Conservation (phyloP, 2,888 invertebrate genomes). For the Ypsolopha sequella region DNA sequence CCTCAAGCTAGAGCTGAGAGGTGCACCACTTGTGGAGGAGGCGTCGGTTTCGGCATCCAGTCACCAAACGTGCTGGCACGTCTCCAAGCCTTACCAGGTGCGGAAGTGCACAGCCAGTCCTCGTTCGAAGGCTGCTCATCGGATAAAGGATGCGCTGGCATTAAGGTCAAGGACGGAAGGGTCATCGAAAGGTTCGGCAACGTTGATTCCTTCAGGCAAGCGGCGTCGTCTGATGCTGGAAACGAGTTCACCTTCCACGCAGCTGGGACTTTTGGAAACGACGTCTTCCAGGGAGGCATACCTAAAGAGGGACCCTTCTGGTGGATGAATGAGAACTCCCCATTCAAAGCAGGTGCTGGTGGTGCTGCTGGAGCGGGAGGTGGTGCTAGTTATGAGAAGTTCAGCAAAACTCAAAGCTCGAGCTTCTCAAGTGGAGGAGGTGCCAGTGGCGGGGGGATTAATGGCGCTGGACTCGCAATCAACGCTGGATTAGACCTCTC, state of each 20-base stretch:
- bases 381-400: slow-evolving; percentile 39
- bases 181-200: slow-evolving; percentile 53
- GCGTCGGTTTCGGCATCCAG: slow-evolving; percentile 18
- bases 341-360: slow-evolving; percentile 56
- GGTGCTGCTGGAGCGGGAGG: slow-evolving; percentile 9
- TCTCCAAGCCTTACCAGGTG: slow-evolving; percentile 35
- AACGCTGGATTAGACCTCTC: slow-evolving; percentile 23
- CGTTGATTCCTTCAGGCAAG: slow-evolving; percentile 42
- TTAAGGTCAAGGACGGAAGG: slow-evolving; percentile 57
- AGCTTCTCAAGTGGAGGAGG: slow-evolving; percentile 27
- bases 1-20: slow-evolving; percentile 40
- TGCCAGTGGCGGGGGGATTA: slow-evolving; percentile 14
- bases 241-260: slow-evolving; percentile 53
- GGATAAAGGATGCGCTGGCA: slow-evolving; percentile 57
- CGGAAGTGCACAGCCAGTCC: slow-evolving; percentile 51
- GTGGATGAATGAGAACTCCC: slow-evolving; percentile 73
- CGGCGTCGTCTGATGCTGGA: slow-evolving; percentile 30
- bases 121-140: slow-evolving; percentile 53
- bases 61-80: slow-evolving; percentile 37
- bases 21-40: slow-evolving; percentile 38
- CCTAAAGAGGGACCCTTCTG: slow-evolving; percentile 60
- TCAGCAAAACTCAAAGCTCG: slow-evolving; percentile 31
- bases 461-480: slow-evolving; percentile 16
- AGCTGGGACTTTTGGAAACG: slow-evolving; percentile 30
- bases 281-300: slow-evolving; percentile 34